Evolutionary conservation across 2,113 vertebrate species (phyloP).

Genomic region (Pogona vitticeps): DNA sequence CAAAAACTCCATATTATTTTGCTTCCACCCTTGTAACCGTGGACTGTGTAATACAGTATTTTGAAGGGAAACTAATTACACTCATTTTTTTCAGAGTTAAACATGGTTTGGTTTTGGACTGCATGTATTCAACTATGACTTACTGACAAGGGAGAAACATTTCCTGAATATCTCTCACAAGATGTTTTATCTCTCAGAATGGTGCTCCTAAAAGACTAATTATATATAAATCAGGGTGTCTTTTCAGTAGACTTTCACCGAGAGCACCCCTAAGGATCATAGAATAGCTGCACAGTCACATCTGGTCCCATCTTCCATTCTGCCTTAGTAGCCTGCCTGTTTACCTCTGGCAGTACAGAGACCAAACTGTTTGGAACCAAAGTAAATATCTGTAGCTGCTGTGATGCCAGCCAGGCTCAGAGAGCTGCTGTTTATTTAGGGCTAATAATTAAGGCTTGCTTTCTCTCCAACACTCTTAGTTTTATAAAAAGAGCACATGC

Average conservation of each 20-base stretch:
- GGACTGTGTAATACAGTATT: background rate
- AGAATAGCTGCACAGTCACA: background rate
- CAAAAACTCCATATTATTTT: background rate
- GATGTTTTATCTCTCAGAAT: background rate
- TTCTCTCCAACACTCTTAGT: background rate
- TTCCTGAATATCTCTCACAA: background rate
- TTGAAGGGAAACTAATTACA: background rate
- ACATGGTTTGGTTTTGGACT: background rate
- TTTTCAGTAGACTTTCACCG: rapidly evolving
- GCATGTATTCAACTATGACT: background rate
- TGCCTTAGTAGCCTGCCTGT: background rate
- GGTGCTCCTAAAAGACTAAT: background rate
- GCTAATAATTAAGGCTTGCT: slow-evolving; percentile 1
- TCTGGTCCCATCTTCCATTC: background rate
- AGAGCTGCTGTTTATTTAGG: slow-evolving; percentile 8
- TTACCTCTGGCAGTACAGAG: rapidly evolving
- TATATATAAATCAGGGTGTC: rapidly evolving
- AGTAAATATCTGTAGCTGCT: background rate
- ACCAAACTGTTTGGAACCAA: background rate
- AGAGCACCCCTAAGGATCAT: background rate
- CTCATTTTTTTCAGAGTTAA: background rate
- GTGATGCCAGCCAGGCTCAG: rapidly evolving
- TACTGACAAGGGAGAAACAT: background rate
- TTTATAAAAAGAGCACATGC: background rate
- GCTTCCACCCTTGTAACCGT: background rate